Evolutionary conservation across 1,140 invertebrate genomes (phyloP).

Genomic region (Trachelipus rathkii): DNA sequence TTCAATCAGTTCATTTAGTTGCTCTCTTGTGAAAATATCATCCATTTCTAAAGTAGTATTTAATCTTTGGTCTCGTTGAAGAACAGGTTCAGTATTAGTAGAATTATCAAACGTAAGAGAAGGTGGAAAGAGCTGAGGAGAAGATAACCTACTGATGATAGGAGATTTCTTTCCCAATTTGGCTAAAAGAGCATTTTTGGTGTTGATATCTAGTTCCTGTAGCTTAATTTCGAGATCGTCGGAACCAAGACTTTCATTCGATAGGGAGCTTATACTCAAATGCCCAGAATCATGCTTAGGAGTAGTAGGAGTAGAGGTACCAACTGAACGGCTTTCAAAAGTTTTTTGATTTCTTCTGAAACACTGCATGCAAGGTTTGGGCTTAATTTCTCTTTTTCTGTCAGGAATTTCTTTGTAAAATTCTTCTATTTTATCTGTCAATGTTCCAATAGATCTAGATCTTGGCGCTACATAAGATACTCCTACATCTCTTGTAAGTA

Average conservation of each 20-base stretch:
- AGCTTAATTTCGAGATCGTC: conserved; percentile 29
- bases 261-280: conserved; percentile 31
- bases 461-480: conserved; percentile 56
- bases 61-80: conserved; percentile 44
- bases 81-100: conserved; percentile 48
- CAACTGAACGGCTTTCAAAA: conserved; percentile 27
- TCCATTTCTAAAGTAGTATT: conserved; percentile 48
- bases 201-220: conserved; percentile 26
- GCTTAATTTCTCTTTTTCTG: conserved; percentile 30
- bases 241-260: conserved; percentile 29
- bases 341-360: conserved; percentile 28
- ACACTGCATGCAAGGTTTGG: conserved; percentile 30
- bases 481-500: conserved; percentile 63
- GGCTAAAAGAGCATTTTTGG: conserved; percentile 36
- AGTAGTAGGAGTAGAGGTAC: conserved; percentile 15
- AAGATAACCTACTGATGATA: conserved; percentile 46
- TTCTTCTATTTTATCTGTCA: conserved; percentile 31
- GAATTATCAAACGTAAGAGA: conserved; percentile 47
- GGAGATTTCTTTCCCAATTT: conserved; percentile 44
- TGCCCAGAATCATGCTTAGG: conserved; percentile 18
- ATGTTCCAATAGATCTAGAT: conserved; percentile 49
- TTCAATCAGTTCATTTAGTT: conserved; percentile 39
- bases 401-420: neutral
- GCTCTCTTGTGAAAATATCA: conserved; percentile 36
- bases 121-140: conserved; percentile 41